Evolutionary conservation across 2,888 invertebrate species (phyloP).

Genomic region (Polydrusus pterygomalis): DNA sequence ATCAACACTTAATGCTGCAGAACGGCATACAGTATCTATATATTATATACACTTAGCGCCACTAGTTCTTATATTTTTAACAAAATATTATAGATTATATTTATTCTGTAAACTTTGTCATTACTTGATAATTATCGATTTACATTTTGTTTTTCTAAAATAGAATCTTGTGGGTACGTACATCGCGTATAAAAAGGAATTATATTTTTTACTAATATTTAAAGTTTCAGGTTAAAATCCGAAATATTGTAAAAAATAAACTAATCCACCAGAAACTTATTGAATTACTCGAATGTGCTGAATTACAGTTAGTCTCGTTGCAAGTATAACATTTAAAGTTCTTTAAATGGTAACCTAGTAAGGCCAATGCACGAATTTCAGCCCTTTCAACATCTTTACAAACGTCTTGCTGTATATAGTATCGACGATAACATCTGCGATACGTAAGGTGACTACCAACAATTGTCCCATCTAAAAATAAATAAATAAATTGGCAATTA

Average conservation of each 20-base stretch:
- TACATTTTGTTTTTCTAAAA: too few species aligned
- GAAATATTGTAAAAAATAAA: background rate
- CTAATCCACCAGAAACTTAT: background rate
- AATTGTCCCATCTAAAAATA: constrained; percentile 18
- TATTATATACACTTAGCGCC: too few species aligned
- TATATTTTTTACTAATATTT: too few species aligned
- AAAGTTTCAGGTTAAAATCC: background rate
- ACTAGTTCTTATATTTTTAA: too few species aligned
- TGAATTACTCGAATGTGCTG: background rate
- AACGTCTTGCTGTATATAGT: background rate
- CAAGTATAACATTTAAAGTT: constrained; percentile 33
- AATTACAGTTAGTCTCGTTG: constrained; percentile 34
- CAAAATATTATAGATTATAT: too few species aligned
- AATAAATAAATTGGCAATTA: background rate
- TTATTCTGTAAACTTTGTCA: too few species aligned
- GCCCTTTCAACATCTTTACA: constrained; percentile 31
- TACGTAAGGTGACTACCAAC: constrained; percentile 34
- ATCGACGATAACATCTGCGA: constrained; percentile 34
- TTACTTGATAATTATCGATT: too few species aligned
- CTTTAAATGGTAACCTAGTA: constrained; percentile 25
- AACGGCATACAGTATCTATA: too few species aligned
- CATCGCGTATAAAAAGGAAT: too few species aligned
- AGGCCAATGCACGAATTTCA: constrained; percentile 7
- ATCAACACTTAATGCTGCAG: too few species aligned
- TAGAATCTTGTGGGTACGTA: too few species aligned